Evolutionary conservation across 2,797 vertebrate genomes (phyloP), one percentile per base, ranked within the genome.

Genomic region (Petrocephalus sullivani): DNA sequence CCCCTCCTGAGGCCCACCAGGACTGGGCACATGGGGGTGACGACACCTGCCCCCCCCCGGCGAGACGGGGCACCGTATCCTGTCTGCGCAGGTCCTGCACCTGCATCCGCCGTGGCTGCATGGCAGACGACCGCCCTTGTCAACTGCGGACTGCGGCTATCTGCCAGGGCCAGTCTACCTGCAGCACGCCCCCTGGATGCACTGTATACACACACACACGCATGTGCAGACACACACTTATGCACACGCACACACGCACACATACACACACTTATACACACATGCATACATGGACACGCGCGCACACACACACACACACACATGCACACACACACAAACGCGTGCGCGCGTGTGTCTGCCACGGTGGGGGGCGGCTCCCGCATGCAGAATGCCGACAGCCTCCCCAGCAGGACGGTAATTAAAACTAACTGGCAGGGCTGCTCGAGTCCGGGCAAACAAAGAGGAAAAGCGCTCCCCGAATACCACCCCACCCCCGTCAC

Each of bases 21-120:
- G 88, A 67, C 83, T 16, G 21, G 85, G 87, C 89, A 87, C 87
- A 89, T 88, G 87, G 90, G 89, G 85, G 19, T 85, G 88, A 51
- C 84, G 53, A 23, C 21, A 64, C 61, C 61, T 64, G 28, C 28
- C 41, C 41, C 41, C 41, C 41, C 89, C 87, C 94, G 93, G 94
- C 91, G 91, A 93, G 92, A 87, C 86, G 87, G 90, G 90, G 91
- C 94, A 91, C 92, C 92, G 91, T 94, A 92, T 94, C 94, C 85
- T 88, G 53, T 58, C 82, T 87, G 83, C 89, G 46, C 87, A 54
- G 84, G 85, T 46, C 51, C 23, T 84, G 87, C 86, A 16, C 1
- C 14, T 16, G 64, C 61, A 1, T 67, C 61, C 10, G 9, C 61
- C 10, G 61, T 23, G 3, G 10, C 61, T 67, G 23, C 61, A 12